Conservation (phyloP, 2,113 vertebrate genomes). For the Microtus richardsoni region DNA sequence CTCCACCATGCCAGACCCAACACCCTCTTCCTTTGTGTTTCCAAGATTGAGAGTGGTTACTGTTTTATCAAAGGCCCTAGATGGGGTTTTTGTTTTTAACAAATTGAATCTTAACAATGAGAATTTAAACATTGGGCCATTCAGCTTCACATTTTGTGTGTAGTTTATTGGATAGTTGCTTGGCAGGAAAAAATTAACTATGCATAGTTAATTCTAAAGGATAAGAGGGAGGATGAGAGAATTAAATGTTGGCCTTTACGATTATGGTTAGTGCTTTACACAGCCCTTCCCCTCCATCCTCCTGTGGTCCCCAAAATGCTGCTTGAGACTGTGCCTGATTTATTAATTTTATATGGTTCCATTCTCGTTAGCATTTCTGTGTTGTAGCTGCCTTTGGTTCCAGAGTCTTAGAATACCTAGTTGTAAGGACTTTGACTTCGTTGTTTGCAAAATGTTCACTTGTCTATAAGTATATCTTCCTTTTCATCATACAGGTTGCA, state of each 20-base stretch:
- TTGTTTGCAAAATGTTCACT: not conserved
- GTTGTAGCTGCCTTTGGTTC: not conserved
- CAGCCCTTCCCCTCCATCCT: not conserved
- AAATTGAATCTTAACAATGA: not conserved
- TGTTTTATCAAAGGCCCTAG: not conserved
- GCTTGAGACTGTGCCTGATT: not conserved
- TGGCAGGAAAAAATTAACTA: slow-evolving; percentile 42
- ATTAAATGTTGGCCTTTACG: not conserved
- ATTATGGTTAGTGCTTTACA: not conserved
- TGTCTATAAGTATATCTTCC: not conserved
- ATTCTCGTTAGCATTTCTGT: not conserved
- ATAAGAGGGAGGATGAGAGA: not conserved
- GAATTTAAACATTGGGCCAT: not conserved
- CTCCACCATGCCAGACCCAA: too few relatives aligned
- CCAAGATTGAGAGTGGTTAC: not conserved
- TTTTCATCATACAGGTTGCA: not conserved
- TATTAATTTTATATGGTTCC: not conserved
- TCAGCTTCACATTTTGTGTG: not conserved
- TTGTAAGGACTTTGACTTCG: not conserved
- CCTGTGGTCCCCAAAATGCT: not conserved
- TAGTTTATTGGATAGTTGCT: not conserved
- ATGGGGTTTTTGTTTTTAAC: not conserved
- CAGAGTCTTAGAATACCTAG: not conserved
- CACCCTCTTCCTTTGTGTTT: not conserved
- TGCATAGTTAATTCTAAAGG: slow-evolving; percentile 8